Evolutionary conservation across 2,113 vertebrate genomes (phyloP), one percentile per base, ranked within the genome.

Genomic region (Pseudorhombus dupliciocellatus): DNA sequence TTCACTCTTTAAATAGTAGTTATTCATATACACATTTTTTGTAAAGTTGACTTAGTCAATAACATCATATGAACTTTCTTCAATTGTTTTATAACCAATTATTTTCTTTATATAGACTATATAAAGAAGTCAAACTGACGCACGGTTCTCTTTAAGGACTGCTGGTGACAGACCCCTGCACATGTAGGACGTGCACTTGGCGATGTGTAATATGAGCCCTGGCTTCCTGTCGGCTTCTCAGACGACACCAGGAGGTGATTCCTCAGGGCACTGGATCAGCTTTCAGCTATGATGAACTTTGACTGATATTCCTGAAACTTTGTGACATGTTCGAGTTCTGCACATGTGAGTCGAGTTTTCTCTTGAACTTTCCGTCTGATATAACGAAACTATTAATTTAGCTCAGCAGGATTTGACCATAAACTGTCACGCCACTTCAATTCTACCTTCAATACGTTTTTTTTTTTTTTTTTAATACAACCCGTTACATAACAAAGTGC

Each of bases 141-240:
- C n/a, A n/a, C n/a, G n/a, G n/a, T n/a, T n/a, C n/a, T n/a, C n/a
- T n/a, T n/a, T n/a, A n/a, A 63, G 64, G 24, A 66, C 20, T 68
- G 10, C 7, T 16, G 14, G 6, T 42, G 6, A 1, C 24, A 77
- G 66, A 20, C 16, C 46, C 52, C 25, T 25, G 44, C 51, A 75
- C 21, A 31, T 65, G 63, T 73, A 53, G 34, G 37, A 54, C n/a
- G 51, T 46, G 12, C 22, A 68, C 34, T 71, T 70, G 59, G 69
- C 52, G 68, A 26, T 54, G 25, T 67, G 65, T 40, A 67, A 65
- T 70, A 64, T 72, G 48, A 88, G 66, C 55, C 26, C 9, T 70
- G 54, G 46, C 37, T 20, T 40, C 26, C 21, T 42, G 34, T 54
- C 63, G 42, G 16, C 16, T 71, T 63, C 22, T 22, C 51, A 75